Conservation (phyloP, 2,797 vertebrate genomes). For the Poliocrania exsul region DNA sequence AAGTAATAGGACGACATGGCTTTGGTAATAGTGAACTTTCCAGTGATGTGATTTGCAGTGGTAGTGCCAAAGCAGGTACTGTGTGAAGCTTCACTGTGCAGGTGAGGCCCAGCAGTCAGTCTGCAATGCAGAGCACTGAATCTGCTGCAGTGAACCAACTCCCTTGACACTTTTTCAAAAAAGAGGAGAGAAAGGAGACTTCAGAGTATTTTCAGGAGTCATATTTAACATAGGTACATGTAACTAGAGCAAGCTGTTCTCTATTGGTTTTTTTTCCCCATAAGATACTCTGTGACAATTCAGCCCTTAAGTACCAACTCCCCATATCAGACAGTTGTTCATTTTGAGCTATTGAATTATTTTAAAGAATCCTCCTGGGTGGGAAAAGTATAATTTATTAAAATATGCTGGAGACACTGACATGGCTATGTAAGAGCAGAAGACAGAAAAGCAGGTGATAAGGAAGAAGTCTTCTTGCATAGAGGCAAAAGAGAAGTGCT, state of each 20-base stretch:
- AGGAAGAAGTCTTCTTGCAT: neutral
- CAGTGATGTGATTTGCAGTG: neutral
- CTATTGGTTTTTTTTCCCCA: neutral
- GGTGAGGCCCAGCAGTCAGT: neutral
- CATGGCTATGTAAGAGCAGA: neutral
- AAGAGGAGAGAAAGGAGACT: neutral
- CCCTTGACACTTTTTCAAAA: neutral
- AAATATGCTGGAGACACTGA: neutral
- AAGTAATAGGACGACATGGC: neutral
- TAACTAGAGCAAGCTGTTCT: neutral
- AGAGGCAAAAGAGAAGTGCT: neutral
- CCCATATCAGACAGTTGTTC: neutral
- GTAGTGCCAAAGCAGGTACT: neutral
- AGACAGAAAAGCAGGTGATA: neutral
- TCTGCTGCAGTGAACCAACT: neutral
- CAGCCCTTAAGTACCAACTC: neutral
- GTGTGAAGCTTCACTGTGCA: neutral
- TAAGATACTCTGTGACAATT: neutral
- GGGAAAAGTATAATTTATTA: neutral
- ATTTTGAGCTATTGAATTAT: neutral
- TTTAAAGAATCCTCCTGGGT: neutral
- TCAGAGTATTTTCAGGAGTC: neutral
- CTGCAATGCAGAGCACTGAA: neutral
- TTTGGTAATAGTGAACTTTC: neutral
- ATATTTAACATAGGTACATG: neutral